Conservation (phyloP, 1,140 invertebrate genomes). For the Drosophila repletoides region DNA sequence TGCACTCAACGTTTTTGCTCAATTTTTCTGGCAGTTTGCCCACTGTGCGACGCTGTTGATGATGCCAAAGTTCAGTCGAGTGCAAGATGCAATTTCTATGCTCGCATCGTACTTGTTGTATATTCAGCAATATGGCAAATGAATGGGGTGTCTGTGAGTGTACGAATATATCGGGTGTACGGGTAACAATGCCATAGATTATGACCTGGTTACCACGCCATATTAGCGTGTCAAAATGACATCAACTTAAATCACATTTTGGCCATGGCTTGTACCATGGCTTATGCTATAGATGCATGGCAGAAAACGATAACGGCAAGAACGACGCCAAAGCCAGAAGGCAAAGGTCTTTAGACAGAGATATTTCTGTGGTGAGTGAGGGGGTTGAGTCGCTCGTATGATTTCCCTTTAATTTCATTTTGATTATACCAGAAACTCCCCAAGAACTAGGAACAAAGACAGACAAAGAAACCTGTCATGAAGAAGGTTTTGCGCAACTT, state of each 20-base stretch:
- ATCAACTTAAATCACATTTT: constrained; percentile 76
- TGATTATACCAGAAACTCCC: constrained; percentile 2
- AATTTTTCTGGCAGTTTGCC: too few relatives aligned
- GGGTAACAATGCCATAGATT: constrained; percentile 42
- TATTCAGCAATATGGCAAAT: constrained; percentile 57
- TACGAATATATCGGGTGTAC: neutral
- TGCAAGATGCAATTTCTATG: constrained; percentile 33
- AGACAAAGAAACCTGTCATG: constrained; percentile 2
- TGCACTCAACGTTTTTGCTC: too few relatives aligned
- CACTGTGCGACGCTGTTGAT: constrained; percentile 17
- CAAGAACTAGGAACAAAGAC: neutral
- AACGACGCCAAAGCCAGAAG: constrained; percentile 11
- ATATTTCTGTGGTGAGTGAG: neutral
- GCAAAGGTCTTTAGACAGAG: constrained; percentile 22
- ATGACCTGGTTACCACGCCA: constrained; percentile 52
- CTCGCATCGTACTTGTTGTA: too few relatives aligned
- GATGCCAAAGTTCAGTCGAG: constrained; percentile 54
- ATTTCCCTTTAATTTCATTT: constrained; percentile 15
- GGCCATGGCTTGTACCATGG: constrained; percentile 47
- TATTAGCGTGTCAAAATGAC: constrained; percentile 71
- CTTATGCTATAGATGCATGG: constrained; percentile 49
- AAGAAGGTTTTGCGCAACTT: constrained; percentile 9
- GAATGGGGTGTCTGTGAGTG: constrained; percentile 13
- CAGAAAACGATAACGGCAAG: constrained; percentile 60
- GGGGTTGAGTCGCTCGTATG: neutral